Conservation (phyloP, 2,113 vertebrate species). For the Elachura formosa region DNA sequence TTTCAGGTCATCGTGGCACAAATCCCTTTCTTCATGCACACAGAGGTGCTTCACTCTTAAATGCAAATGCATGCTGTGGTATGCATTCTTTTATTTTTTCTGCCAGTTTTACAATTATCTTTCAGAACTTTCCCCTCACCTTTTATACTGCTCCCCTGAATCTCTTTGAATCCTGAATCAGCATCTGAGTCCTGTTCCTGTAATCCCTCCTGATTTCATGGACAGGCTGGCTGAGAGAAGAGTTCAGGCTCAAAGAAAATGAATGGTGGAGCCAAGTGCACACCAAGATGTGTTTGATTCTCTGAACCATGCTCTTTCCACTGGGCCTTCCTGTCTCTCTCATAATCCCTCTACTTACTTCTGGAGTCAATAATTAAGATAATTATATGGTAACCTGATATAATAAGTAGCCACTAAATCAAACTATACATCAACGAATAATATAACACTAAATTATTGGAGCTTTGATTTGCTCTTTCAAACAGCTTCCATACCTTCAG, state of each 20-base stretch:
- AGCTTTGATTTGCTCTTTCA: conserved; percentile 48
- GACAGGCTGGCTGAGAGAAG: background rate
- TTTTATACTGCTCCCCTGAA: background rate
- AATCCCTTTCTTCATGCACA: background rate
- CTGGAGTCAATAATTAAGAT: conserved; percentile 58
- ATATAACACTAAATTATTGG: conserved; percentile 36
- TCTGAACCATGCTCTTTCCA: conserved; percentile 19
- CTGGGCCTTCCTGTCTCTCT: conserved; percentile 32
- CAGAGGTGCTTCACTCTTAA: background rate
- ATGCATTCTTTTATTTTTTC: background rate
- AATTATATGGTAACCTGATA: conserved; percentile 64
- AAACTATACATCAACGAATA: conserved; percentile 56
- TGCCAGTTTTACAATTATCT: background rate
- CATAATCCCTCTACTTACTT: conserved; percentile 42
- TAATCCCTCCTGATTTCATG: background rate
- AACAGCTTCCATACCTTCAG: conserved; percentile 30
- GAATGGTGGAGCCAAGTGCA: background rate
- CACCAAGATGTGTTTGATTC: background rate
- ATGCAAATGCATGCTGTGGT: background rate
- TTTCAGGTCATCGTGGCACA: background rate
- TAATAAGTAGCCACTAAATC: conserved; percentile 59
- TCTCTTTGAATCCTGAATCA: background rate
- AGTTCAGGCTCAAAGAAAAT: background rate
- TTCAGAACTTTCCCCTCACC: background rate
- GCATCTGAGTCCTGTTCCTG: background rate